phyloP scores from a whole-genome alignment of 2,888 invertebrate species.

The Endotricha flammealis region DNA sequence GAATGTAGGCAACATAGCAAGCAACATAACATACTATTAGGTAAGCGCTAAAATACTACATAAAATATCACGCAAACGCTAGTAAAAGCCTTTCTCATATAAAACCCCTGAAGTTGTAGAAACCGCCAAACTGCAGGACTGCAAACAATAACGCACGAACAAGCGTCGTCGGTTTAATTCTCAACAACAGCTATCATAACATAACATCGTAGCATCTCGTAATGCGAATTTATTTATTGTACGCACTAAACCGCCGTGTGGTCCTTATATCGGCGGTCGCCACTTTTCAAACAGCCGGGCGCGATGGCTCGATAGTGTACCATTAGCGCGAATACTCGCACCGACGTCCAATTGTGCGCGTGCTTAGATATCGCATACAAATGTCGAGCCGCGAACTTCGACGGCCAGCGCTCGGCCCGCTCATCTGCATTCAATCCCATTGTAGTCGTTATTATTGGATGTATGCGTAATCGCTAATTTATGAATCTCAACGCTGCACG shows the following conservation, averaged over 20 bases:
- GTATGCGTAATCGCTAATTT: constrained; percentile 74
- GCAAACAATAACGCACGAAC: constrained; percentile 4
- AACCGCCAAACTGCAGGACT: constrained; percentile 1
- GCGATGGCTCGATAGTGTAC: constrained; percentile 75
- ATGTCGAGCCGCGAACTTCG: constrained; percentile 62
- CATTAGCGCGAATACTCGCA: constrained; percentile 76
- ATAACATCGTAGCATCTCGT: constrained; percentile 28
- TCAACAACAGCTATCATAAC: constrained; percentile 13
- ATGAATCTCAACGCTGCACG: constrained; percentile 50
- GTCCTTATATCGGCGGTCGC: constrained; percentile 68
- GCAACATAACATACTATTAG: no score
- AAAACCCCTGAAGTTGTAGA: no score
- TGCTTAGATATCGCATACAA: constrained; percentile 77
- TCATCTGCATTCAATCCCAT: constrained; percentile 78
- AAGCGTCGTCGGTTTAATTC: constrained; percentile 8
- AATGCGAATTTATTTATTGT: constrained; percentile 65
- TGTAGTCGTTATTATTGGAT: constrained; percentile 73
- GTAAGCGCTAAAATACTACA: no score
- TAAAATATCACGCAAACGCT: no score
- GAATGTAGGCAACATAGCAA: no score
- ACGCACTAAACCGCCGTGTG: constrained; percentile 60
- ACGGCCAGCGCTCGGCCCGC: constrained; percentile 40
- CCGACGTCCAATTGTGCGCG: constrained; percentile 76
- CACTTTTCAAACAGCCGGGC: constrained; percentile 58
- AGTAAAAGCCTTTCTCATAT: no score